A percentile compares a stretch with the other conserved stretches of the same genome.
Evolutionary conservation across 2,797 vertebrate species (phyloP).

Genomic region (Miichthys miiuy): DNA sequence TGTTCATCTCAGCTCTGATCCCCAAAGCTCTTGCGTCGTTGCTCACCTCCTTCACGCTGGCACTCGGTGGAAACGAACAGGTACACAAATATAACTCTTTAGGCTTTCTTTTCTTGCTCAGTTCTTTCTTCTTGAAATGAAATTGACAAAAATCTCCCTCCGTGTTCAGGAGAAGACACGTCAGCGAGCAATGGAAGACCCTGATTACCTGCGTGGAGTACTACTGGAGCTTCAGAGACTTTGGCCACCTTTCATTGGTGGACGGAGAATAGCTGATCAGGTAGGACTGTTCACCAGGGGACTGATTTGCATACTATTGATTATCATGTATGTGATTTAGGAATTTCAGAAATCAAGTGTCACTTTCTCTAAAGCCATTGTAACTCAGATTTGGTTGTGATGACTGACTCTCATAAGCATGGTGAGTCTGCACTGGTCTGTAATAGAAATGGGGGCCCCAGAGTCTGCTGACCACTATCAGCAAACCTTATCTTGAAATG

Average conservation of each 20-base stretch:
- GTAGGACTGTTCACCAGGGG: slow-evolving; percentile 40
- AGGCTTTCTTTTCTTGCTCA: not conserved
- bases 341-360: not conserved
- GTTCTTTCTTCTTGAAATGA: not conserved
- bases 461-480: not conserved
- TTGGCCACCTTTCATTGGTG: slow-evolving; percentile 80
- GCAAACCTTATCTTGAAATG: not conserved
- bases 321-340: not conserved
- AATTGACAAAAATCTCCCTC: not conserved
- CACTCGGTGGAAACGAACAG: slow-evolving; percentile 70
- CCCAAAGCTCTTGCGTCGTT: slow-evolving; percentile 82
- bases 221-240: slow-evolving; percentile 80
- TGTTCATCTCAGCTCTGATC: slow-evolving; percentile 83
- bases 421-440: not conserved
- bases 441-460: not conserved
- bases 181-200: slow-evolving; percentile 42
- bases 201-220: slow-evolving; percentile 64
- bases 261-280: slow-evolving; percentile 73
- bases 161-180: slow-evolving; percentile 46
- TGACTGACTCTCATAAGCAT: not conserved
- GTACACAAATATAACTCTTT: slow-evolving; percentile 37
- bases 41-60: slow-evolving; percentile 81
- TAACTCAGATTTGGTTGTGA: not conserved
- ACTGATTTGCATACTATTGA: no score
- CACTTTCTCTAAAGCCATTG: not conserved